Conservation (phyloP, 2,888 invertebrate species). For the Lasius fuliginosus region DNA sequence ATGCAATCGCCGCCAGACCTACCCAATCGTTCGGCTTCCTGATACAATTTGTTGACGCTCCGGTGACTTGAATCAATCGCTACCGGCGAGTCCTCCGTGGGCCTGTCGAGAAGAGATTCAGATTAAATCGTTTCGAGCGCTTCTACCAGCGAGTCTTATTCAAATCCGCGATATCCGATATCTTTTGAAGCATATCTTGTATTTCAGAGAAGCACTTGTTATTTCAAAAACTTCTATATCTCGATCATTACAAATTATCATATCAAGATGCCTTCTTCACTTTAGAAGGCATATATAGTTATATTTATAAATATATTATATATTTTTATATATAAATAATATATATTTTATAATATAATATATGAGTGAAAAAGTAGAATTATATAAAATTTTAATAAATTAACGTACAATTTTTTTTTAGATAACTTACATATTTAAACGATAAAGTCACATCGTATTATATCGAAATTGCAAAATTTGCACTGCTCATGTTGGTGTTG, state of each 20-base stretch:
- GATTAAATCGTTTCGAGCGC: constrained; percentile 44
- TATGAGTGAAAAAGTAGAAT: not conserved
- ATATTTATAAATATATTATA: not conserved
- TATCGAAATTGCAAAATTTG: constrained; percentile 16
- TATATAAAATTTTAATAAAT: not conserved
- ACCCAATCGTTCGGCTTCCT: constrained; percentile 83
- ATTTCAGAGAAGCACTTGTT: not conserved
- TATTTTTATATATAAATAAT: not conserved
- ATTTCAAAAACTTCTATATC: not conserved
- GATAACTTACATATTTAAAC: not conserved
- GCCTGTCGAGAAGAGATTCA: constrained; percentile 77
- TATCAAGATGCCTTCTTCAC: not conserved
- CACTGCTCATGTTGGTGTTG: not conserved
- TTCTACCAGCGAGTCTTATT: constrained; percentile 19
- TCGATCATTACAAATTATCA: not conserved
- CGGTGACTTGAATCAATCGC: constrained; percentile 78
- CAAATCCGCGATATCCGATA: constrained; percentile 20
- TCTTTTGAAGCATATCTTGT: not conserved
- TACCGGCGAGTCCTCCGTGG: constrained; percentile 82
- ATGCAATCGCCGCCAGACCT: constrained; percentile 82
- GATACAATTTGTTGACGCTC: constrained; percentile 81
- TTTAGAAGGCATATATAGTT: not conserved
- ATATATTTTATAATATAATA: not conserved
- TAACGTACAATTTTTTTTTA: not conserved
- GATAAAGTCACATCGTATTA: not conserved